Conservation (phyloP, 2,888 invertebrate species). For the Lepas anatifera region DNA sequence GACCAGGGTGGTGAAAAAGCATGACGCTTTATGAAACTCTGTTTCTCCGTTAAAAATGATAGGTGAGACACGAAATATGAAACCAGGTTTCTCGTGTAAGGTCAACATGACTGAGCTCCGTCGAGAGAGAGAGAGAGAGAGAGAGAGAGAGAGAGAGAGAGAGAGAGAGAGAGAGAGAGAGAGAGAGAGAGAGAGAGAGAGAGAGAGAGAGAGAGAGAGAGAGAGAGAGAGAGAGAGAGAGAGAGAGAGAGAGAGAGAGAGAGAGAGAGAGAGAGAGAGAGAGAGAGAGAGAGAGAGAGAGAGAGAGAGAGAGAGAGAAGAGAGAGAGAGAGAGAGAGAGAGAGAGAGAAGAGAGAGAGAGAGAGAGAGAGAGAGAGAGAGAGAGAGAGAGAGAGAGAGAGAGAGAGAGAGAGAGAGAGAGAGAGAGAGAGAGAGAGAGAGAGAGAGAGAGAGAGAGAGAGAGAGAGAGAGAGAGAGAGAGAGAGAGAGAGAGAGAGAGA, state of each 20-base stretch:
- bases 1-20: no score
- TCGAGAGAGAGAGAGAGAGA: slow-evolving; percentile 13
- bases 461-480: slow-evolving; percentile 8
- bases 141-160: slow-evolving; percentile 23
- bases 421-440: neutral
- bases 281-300: neutral
- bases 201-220: neutral
- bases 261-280: neutral
- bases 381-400: neutral
- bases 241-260: neutral
- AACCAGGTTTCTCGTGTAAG: no score
- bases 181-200: neutral
- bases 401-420: neutral
- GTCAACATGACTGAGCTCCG: no score
- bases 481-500: no score
- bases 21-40: no score
- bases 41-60: no score
- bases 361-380: neutral
- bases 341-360: no score
- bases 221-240: neutral
- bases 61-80: no score
- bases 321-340: no score
- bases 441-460: neutral
- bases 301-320: neutral
- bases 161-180: slow-evolving; percentile 21